phyloP scores from a whole-genome alignment of 2,888 invertebrate genomes.

The Andrena chrysosceles region DNA sequence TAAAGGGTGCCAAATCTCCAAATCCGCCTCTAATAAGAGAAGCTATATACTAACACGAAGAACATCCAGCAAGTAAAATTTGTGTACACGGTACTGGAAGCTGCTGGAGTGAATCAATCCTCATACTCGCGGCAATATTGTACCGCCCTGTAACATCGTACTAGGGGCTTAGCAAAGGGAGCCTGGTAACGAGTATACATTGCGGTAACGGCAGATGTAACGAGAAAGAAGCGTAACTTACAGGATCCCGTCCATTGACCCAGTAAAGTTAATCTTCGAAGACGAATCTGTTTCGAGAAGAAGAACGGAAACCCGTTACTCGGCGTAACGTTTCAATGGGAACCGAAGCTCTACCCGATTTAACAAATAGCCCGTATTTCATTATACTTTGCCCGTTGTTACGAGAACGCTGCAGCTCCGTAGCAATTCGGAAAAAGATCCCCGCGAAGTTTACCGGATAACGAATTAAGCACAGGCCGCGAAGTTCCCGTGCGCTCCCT shows the following conservation, averaged over 20 bases:
- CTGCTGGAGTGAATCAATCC: not conserved
- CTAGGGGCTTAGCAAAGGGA: not conserved
- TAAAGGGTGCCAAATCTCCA: not conserved
- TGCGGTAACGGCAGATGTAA: not conserved
- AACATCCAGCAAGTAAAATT: not conserved
- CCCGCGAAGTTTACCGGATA: conserved; percentile 47
- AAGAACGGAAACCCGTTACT: not conserved
- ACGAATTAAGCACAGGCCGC: conserved; percentile 52
- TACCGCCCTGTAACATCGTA: not conserved
- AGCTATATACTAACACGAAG: not conserved
- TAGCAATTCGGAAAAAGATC: conserved; percentile 47
- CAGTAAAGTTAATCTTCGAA: not conserved
- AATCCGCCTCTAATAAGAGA: not conserved
- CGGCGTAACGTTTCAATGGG: not conserved
- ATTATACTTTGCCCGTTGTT: conserved; percentile 12
- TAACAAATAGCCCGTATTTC: conserved; percentile 31
- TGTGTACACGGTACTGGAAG: not conserved
- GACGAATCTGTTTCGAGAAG: not conserved
- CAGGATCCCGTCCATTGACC: not conserved
- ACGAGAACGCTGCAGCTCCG: not conserved
- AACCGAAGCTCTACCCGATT: conserved; percentile 13
- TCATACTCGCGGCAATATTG: not conserved
- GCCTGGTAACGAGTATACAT: not conserved
- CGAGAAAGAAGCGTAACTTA: not conserved
- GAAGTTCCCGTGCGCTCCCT: conserved; percentile 33